phyloP scores from a whole-genome alignment of 2,888 invertebrate species.

The Psylliodes chrysocephalus region DNA sequence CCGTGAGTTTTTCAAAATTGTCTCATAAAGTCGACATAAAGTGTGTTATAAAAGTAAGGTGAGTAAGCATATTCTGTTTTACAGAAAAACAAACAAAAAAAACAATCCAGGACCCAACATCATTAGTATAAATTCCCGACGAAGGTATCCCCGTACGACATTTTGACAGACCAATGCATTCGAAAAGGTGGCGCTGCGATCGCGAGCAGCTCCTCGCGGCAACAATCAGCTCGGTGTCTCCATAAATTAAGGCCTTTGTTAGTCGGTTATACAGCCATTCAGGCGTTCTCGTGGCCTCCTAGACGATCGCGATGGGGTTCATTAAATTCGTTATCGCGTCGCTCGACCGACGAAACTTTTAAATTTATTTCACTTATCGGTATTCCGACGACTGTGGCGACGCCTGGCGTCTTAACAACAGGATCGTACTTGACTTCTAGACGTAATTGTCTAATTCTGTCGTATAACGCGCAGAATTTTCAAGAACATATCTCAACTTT shows the following conservation, averaged over 20 bases:
- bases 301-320: slow-evolving; percentile 62
- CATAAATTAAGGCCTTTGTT: slow-evolving; percentile 62
- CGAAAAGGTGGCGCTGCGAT: slow-evolving; percentile 37
- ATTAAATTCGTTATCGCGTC: slow-evolving; percentile 64
- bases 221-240: slow-evolving; percentile 60
- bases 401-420: slow-evolving; percentile 11
- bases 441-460: too few relatives aligned
- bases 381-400: slow-evolving; percentile 55
- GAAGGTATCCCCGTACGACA: slow-evolving; percentile 23
- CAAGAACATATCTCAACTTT: too few relatives aligned
- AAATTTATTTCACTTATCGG: slow-evolving; percentile 65
- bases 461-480: too few relatives aligned
- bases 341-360: slow-evolving; percentile 61
- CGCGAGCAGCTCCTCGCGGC: too few relatives aligned
- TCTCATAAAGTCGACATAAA: too few relatives aligned
- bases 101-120: too few relatives aligned
- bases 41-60: too few relatives aligned
- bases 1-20: too few relatives aligned
- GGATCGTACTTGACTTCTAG: slow-evolving; percentile 2
- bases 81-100: too few relatives aligned
- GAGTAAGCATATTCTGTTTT: too few relatives aligned
- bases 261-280: slow-evolving; percentile 56
- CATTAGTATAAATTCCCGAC: too few relatives aligned
- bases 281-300: slow-evolving; percentile 50
- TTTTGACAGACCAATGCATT: slow-evolving; percentile 20